Base-by-base conservation (phyloP, 2,888 invertebrate genomes). In the Emmelina monodactyla region DNA sequence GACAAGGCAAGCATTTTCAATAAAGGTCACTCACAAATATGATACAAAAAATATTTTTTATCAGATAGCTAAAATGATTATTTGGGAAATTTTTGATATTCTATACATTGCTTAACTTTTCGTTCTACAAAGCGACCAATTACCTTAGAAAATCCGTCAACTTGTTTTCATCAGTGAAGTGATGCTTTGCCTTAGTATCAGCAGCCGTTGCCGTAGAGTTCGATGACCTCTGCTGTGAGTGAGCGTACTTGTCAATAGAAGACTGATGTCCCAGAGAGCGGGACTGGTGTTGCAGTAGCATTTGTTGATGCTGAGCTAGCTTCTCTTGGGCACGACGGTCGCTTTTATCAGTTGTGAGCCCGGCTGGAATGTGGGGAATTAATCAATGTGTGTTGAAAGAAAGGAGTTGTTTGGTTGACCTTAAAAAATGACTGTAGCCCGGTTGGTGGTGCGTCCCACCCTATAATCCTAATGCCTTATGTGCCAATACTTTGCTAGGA, bases 261-360 rank as follows among this genome's bases (percentile, higher is more conserved):
- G 84, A 82, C 55, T 83, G 84, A 53, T 84, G 85, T 1, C 79
- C 80, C 34, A 84, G 65, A 0, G 79, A 82, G 34, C 73, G 84
- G 82, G 55, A 85, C 57, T 88, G 88, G 45, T 88, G 88, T 49
- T 88, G 88, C 38, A 87, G 78, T 31, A 88, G 55, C 50, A 87
- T 78, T 55, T 86, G 85, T 46, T 87, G 87, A 46, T 87, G 87
- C 43, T 86, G 85, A 1, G 76, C 82, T 34, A 81, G 51, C 49
- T 80, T 79, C 32, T 81, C 81, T 33, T 67, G 80, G 2, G 71
- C 55, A 22, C 79, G 71, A 11, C 79, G 69, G 39, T 76, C 76
- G 0, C 61, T 45, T 43, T 76, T 78, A 31, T 81, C 80, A 1
- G 61, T 50, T 1, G 80, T 62, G 13, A 80, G 50, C 14, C 68